These are phyloP conservation scores for Podargus strigoides DNA, from an alignment of 2,797 vertebrate species.

Conservation along the genomic window DNA sequence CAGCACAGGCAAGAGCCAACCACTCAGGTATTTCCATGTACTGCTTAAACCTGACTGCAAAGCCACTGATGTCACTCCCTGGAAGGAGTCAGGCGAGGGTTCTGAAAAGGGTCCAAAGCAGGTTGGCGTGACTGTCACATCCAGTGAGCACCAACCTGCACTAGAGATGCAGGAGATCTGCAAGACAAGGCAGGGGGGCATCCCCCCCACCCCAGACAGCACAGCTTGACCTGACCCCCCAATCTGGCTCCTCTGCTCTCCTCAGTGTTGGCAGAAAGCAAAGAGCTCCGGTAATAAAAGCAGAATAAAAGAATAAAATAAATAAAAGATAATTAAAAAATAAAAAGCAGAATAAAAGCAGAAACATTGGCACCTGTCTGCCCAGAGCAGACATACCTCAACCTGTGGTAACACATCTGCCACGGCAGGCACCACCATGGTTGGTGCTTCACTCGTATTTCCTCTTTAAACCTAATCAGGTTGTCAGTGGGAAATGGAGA, in stretches of 20 bases:
- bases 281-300: not conserved
- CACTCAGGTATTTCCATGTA: not conserved
- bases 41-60: not conserved
- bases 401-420: not conserved
- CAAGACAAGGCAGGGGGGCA: accelerated
- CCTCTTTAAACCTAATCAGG: not conserved
- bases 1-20: not conserved
- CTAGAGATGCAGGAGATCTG: not conserved
- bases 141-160: accelerated
- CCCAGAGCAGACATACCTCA: not conserved
- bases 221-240: not conserved
- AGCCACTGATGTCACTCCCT: not conserved
- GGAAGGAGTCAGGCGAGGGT: not conserved
- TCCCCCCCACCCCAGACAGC: not conserved
- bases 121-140: not conserved
- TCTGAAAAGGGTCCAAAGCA: not conserved
- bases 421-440: accelerated
- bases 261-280: not conserved
- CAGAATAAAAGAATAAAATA: no score
- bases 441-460: not conserved
- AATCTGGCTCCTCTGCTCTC: not conserved
- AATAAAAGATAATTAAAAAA: no score
- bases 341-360: no score
- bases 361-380: not conserved
- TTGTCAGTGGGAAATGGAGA: not conserved